Base-by-base conservation (phyloP, 2,888 invertebrate genomes). In the Icerya purchasi region DNA sequence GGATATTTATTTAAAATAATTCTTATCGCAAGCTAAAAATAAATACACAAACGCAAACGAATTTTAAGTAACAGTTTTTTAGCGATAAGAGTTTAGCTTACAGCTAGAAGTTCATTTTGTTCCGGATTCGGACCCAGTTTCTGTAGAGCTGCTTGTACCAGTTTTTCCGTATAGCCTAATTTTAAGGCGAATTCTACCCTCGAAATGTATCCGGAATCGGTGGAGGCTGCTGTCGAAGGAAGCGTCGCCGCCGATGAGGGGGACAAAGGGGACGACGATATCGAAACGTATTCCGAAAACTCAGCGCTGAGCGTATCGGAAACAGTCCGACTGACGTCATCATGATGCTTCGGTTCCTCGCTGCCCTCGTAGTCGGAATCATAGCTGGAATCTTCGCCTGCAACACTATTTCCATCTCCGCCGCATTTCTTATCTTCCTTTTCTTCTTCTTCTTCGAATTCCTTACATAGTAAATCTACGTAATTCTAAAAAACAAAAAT, bases 171-270 rank as follows among this genome's bases (percentile, higher is more conserved):
- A 72, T 93, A 96, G 52, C 94, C 94, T 64, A 94, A 74, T 72
- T 91, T 92, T 59, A 91, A 76, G 1, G 89, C 92, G 70, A 92
- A 93, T 72, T 93, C 91, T 63, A 91, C 82, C 68, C 86, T 78
- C 56, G 79, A 77, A 67, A 74, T 74, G 67, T 77, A 76, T 24
- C 72, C 72, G 68, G 65, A 50, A 36, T 65, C 63, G 49, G 60
- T 57, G 36, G 36, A 5, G 8, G 36, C 5, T 8, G 14, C 36
- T 36, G 36, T 8, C 5, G 36, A 8, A 5, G 20, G 20, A 53
- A 10, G 36, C n/a, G 58, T 56, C 5, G 52, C 52, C 5, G 52
- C 36, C 36, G 61, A 62, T n/a, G n/a, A n/a, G 22, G 50, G 54
- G 21, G 62, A 59, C 8, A 61, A 70, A 65, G 60, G 71, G 70